Base-by-base conservation (phyloP, 2,888 invertebrate species). In the Automeris io region DNA sequence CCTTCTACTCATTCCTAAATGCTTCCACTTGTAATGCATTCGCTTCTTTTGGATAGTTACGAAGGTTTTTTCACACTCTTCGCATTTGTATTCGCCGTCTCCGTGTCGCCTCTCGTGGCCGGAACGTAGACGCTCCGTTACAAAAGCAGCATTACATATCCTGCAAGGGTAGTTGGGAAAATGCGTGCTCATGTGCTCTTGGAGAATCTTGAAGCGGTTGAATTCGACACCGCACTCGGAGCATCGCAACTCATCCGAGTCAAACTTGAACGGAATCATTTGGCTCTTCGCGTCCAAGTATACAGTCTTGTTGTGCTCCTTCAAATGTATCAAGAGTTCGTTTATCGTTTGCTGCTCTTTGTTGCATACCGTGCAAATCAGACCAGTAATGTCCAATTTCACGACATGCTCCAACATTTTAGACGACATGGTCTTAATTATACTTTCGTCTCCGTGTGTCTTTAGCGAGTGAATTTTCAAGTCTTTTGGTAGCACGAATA, bases 141-240 rank as follows among this genome's bases (percentile, higher is more conserved):
- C 61, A 37, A 64, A 76, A 0, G 65, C 57, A 4, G 65, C 52
- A 0, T 61, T 62, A 33, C 77, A 74, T 18, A 63, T 51, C 2
- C 61, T 55, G 31, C 79, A 79, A 3, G 65, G 45, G 33, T 66
- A 72, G 40, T 76, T 73, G 2, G 64, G 60, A 16, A 61, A 77
- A 52, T 79, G 79, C 0, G 57, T 51, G 37, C 73, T 76, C 78
- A 80, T 79, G 26, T 79, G 79, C 35, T 74, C 72, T 21, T 71
- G 70, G 1, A 79, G 41, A 0, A 65, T 50, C 46, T 78, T 76
- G 38, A 80, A 80, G 0, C 59, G 65, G 2, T 47, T 45, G 40
- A 66, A 75, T 11, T 56, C 57, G 0, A 50, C 40, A 0, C 48
- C 40, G 39, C 80, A 80, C 0, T 72, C 56, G 0, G 63, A 65